phyloP scores from a whole-genome alignment of 2,797 vertebrate species.

The Cygnus olor region DNA sequence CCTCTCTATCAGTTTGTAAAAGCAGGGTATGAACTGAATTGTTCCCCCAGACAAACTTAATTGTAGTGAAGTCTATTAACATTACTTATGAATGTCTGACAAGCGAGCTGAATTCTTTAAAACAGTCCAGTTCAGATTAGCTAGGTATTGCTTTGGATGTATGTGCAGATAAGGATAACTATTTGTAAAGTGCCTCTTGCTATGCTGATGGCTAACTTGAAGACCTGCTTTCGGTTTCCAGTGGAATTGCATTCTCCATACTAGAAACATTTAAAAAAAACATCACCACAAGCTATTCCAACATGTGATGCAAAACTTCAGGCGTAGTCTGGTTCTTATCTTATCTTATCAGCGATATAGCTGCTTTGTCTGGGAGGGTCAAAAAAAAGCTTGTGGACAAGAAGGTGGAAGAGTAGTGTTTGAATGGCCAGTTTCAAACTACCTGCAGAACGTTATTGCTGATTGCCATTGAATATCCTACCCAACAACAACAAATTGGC shows the following conservation, averaged over 20 bases:
- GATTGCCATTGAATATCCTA: background rate
- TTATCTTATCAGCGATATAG: background rate
- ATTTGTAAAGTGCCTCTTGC: background rate
- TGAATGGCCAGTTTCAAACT: background rate
- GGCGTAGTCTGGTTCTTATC: background rate
- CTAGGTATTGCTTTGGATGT: background rate
- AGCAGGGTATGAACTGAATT: background rate
- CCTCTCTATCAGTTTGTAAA: background rate
- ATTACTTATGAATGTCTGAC: background rate
- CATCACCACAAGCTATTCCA: background rate
- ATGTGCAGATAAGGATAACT: background rate
- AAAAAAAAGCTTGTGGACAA: background rate
- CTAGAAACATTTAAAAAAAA: background rate
- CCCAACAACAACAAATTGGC: background rate
- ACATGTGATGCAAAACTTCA: background rate
- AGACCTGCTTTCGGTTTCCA: background rate
- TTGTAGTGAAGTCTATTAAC: background rate
- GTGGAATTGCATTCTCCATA: background rate
- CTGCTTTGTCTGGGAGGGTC: background rate
- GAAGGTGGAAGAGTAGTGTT: background rate
- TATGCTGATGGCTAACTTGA: background rate
- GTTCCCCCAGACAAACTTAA: background rate
- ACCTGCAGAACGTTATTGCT: background rate
- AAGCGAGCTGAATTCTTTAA: background rate
- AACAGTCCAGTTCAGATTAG: background rate